Base-by-base conservation (phyloP, 2,797 vertebrate genomes). In the Macropodus opercularis region DNA sequence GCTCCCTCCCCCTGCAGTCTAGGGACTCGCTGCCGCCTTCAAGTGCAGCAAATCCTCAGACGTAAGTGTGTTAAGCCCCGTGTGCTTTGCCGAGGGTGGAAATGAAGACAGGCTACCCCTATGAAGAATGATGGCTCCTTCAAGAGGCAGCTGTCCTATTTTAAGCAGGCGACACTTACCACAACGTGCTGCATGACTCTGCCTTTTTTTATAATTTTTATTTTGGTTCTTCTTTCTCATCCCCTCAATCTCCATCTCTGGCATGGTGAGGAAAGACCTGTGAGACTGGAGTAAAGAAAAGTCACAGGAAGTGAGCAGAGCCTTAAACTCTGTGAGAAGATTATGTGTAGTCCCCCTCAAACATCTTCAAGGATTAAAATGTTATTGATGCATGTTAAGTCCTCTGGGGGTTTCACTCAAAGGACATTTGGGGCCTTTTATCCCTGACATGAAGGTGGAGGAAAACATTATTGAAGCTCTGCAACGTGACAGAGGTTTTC, bases 331-430 rank as follows among this genome's bases (percentile, higher is more conserved):
- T 79, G 56, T 13, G 73, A 58, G 73, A 77, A 84, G 81, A 86
- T 84, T 80, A 78, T 79, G 68, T 83, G 66, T 71, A 78, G 77
- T 62, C 77, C 75, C 74, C 75, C 72, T 86, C 77, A 85, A 89
- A 86, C 78, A 69, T 79, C 80, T 88, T 84, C 78, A 80, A 81
- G 80, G 85, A 87, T 84, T 78, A 81, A 89, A 85, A 88, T 86
- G 87, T 89, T 89, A 85, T 85, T 83, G 88, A 90, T 89, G 87
- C 85, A 89, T 83, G 74, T 89, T 79, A 86, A 87, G 81, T 88
- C 87, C 87, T 89, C 58, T 39, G 72, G 86, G 86, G 85, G 62
- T 73, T 86, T 87, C 84, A 81, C 87, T 89, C 87, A 88, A 89
- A 91, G 84, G 85, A 86, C 86, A 77, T 89, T 85, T 84, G 66